phyloP scores from a whole-genome alignment of 2,888 invertebrate genomes.

The Rapana venosa region DNA sequence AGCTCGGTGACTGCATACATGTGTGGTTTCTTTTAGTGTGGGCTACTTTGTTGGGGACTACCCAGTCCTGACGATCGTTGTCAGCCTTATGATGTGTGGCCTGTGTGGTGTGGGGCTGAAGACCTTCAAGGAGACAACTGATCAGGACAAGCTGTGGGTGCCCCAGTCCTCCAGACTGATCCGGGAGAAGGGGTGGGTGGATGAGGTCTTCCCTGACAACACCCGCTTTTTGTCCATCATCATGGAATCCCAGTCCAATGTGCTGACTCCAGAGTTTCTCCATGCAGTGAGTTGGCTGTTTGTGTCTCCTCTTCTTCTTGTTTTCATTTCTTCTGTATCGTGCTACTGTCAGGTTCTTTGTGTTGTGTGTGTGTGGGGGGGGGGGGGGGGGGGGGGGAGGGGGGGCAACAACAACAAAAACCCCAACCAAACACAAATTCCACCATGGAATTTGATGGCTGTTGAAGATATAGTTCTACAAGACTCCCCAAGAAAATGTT shows the following conservation, averaged over 20 bases:
- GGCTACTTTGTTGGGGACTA: slow-evolving; percentile 63
- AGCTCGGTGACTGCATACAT: too few species aligned
- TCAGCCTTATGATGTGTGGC: slow-evolving; percentile 60
- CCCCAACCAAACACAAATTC: too few species aligned
- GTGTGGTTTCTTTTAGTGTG: slow-evolving; percentile 51
- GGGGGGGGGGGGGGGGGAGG: too few species aligned
- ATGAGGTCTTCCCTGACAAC: slow-evolving; percentile 61
- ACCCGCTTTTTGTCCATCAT: slow-evolving; percentile 63
- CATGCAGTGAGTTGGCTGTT: slow-evolving; percentile 58
- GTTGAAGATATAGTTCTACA: neutral
- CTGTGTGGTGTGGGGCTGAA: slow-evolving; percentile 67
- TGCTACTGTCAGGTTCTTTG: neutral
- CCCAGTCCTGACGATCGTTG: slow-evolving; percentile 60
- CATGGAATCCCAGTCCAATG: slow-evolving; percentile 51
- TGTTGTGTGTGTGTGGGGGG: too few species aligned
- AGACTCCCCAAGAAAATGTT: too few species aligned
- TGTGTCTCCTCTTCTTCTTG: neutral
- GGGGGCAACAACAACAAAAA: neutral
- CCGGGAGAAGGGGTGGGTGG: slow-evolving; percentile 69
- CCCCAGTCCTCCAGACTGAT: slow-evolving; percentile 63
- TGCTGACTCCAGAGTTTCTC: slow-evolving; percentile 59
- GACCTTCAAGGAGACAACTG: slow-evolving; percentile 62
- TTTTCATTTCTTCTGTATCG: neutral
- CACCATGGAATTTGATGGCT: neutral
- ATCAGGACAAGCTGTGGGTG: slow-evolving; percentile 70